A percentile compares a stretch with the other conserved stretches of the same genome.
Conservation (phyloP, 2,797 vertebrate genomes). For the Schizopygopsis pylzovi region DNA sequence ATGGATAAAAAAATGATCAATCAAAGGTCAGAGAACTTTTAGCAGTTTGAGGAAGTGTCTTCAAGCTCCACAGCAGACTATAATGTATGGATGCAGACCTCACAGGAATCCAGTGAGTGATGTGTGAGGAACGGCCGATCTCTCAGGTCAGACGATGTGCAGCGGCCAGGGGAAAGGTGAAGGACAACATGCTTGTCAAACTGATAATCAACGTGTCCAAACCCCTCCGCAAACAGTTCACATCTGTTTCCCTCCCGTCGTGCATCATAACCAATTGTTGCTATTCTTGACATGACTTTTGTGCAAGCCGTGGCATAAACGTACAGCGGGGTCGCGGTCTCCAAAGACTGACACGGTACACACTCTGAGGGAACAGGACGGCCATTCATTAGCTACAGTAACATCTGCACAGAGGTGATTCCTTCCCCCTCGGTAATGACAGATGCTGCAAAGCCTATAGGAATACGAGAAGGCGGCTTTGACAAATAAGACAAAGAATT, state of each 20-base stretch:
- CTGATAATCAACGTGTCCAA: constrained; percentile 18
- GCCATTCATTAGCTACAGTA: constrained; percentile 58
- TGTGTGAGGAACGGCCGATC: constrained; percentile 15
- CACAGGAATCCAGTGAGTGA: background rate
- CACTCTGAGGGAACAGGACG: constrained; percentile 38
- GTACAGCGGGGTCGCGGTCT: background rate
- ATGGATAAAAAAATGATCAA: background rate
- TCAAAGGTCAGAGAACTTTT: background rate
- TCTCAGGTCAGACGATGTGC: constrained; percentile 22
- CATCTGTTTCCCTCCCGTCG: constrained; percentile 20
- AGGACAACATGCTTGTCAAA: constrained; percentile 20
- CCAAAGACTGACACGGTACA: background rate
- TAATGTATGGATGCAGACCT: background rate
- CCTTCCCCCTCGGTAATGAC: constrained; percentile 51
- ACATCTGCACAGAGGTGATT: constrained; percentile 59
- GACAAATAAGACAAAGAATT: constrained; percentile 23
- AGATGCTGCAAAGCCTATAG: constrained; percentile 39
- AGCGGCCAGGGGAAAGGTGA: constrained; percentile 31
- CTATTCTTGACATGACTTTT: background rate
- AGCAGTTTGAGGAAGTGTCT: background rate
- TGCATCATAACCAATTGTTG: background rate
- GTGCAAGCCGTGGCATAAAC: background rate
- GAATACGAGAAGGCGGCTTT: constrained; percentile 26
- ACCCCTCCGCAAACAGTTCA: background rate
- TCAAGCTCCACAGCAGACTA: background rate